Base-by-base conservation (phyloP, 1,140 invertebrate species). In the Drosophila truncata region DNA sequence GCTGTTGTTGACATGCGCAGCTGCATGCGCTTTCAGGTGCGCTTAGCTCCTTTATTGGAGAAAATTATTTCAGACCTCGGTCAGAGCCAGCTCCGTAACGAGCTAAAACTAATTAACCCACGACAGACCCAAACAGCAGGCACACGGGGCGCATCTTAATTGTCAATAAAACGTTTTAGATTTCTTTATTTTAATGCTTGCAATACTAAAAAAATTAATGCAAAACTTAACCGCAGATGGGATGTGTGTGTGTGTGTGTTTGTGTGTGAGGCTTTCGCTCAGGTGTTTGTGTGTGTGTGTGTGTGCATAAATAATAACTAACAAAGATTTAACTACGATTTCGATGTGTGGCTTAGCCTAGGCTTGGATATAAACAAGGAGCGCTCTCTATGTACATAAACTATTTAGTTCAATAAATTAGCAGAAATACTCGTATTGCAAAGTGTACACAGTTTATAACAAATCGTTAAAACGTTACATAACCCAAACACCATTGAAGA, bases 231-330 rank as follows among this genome's bases (percentile, higher is more conserved):
- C 49, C 65, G 58, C 67, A 73, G 76, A 75, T 76, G 81, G 81
- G 50, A 49, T 69, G 80, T 80, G 58, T 82, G 44, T 57, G 23
- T 75, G 55, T 67, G 27, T 59, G 20, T 60, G 11, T 72, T 35
- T 59, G 39, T 37, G 52, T 59, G 39, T 39, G 54, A 27, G 20
- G 62, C 23, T 42, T 46, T 69, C 52, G 52, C 52, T 16, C 14
- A 2, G 33, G 39, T 54, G 65, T 67, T 52, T 69, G 11, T 61
- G 33, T 61, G 23, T 57, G 42, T 64, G 74, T 78, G 66, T 84
- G 78, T 79, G 75, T 88, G 81, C 84, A 87, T 87, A 87, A 87
- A 87, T 87, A 87, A 90, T 88, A 88, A 88, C 85, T 88, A 87
- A 87, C 85, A 87, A 87, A 87, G 73, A 90, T 88, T 86, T 90